These are phyloP conservation scores for Meles meles DNA, from an alignment of 2,113 vertebrate genomes.

Conservation along the genomic window DNA sequence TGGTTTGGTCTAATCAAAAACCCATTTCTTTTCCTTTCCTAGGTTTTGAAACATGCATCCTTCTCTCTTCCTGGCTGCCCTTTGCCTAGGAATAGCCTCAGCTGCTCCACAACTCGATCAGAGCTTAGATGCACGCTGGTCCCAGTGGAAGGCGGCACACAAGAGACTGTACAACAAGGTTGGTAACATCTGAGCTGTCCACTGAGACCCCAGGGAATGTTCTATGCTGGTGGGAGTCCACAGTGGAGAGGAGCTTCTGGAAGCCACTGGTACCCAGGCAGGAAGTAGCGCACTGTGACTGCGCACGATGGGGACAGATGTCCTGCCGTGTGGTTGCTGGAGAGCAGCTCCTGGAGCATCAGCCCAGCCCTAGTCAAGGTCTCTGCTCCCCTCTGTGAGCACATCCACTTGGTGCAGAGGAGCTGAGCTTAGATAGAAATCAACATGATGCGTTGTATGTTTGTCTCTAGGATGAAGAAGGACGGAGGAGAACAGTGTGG, in stretches of 20 bases:
- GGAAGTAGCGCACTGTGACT: not conserved
- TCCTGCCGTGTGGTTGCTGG: not conserved
- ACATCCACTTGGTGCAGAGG: not conserved
- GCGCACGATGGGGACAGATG: not conserved
- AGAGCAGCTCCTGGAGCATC: not conserved
- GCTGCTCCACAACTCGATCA: conserved; percentile 82
- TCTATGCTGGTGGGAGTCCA: not conserved
- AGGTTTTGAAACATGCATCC: conserved; percentile 75
- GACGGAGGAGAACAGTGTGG: conserved; percentile 90
- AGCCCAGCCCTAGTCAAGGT: too few relatives aligned
- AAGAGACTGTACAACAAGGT: conserved; percentile 82
- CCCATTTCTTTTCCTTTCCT: not conserved
- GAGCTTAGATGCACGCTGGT: not conserved
- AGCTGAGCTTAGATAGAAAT: not conserved
- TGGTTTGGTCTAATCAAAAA: not conserved
- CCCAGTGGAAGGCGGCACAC: conserved; percentile 71
- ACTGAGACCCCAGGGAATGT: not conserved
- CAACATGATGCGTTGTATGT: not conserved
- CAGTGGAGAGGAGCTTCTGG: not conserved
- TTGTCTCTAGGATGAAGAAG: conserved; percentile 86
- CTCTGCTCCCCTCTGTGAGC: not conserved
- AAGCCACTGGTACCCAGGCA: not conserved
- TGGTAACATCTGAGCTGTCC: conserved; percentile 70
- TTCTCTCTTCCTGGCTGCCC: conserved; percentile 53
- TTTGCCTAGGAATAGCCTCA: conserved; percentile 78